Evolutionary conservation across 1,140 invertebrate species (phyloP).

Genomic region (Drosophila repletoides): DNA sequence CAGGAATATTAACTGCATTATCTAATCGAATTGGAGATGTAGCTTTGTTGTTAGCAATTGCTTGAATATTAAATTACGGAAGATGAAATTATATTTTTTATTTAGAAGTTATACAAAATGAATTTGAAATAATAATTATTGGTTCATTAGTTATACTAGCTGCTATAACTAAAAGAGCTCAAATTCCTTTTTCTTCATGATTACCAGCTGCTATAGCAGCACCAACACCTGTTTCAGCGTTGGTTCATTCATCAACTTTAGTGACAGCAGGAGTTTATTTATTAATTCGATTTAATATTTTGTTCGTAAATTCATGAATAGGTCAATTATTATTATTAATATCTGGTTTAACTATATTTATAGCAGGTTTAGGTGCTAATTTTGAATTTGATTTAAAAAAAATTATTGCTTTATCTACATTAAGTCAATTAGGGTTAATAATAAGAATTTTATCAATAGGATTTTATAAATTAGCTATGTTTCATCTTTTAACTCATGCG

Average conservation of each 20-base stretch:
- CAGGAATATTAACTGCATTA: constrained; percentile 86
- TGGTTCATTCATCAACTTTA: constrained; percentile 90
- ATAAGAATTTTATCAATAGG: constrained; percentile 84
- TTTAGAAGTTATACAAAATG: constrained; percentile 82
- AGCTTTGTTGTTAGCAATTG: constrained; percentile 84
- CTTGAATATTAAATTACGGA: constrained; percentile 84
- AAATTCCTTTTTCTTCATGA: constrained; percentile 88
- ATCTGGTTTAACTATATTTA: constrained; percentile 85
- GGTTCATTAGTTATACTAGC: constrained; percentile 83
- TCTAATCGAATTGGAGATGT: constrained; percentile 86
- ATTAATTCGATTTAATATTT: constrained; percentile 85
- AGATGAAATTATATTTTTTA: constrained; percentile 83
- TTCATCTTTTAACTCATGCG: constrained; percentile 86
- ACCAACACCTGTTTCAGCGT: constrained; percentile 87
- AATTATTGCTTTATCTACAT: constrained; percentile 88
- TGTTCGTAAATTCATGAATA: constrained; percentile 70
- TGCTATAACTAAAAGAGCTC: constrained; percentile 88
- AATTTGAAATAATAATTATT: constrained; percentile 82
- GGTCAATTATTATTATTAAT: constrained; percentile 82
- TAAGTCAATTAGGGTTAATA: constrained; percentile 86
- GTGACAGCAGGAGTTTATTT: constrained; percentile 89
- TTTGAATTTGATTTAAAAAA: constrained; percentile 87
- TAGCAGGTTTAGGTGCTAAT: constrained; percentile 84
- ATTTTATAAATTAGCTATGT: constrained; percentile 84
- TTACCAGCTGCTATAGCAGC: constrained; percentile 88